A percentile compares a stretch with the other conserved stretches of the same genome.
These are phyloP conservation scores for Pangasius larnaudii DNA, from an alignment of 2,797 vertebrate genomes.

Conservation along the genomic window DNA sequence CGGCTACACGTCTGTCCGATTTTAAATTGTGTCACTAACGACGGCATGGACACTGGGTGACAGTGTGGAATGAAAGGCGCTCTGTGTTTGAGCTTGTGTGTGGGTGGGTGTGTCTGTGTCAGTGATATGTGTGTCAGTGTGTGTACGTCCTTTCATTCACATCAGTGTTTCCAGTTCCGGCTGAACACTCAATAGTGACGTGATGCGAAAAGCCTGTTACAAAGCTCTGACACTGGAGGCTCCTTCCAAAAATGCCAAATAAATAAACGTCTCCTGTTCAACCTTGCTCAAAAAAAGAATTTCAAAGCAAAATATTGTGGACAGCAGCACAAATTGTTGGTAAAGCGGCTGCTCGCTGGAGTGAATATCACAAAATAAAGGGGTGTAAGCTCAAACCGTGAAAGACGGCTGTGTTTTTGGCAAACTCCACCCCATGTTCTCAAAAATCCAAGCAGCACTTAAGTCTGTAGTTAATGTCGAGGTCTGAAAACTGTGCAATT, in stretches of 20 bases:
- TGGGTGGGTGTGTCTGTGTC: not conserved
- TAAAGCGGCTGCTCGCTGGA: not conserved
- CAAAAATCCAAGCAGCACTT: not conserved
- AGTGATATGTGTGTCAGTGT: not conserved
- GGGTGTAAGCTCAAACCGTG: no score
- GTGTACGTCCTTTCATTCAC: not conserved
- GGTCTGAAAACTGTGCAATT: constrained; percentile 11
- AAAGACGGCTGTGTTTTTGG: not conserved
- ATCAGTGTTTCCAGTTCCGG: not conserved
- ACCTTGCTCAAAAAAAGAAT: not conserved
- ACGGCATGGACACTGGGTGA: not conserved
- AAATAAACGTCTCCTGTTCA: not conserved
- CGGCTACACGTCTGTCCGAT: not conserved
- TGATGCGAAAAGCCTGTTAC: not conserved
- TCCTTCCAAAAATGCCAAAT: not conserved
- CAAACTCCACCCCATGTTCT: not conserved
- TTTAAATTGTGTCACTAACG: not conserved
- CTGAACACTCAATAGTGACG: not conserved
- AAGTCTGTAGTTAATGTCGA: not conserved
- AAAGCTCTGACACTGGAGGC: not conserved
- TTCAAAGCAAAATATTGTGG: no score
- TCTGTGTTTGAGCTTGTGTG: not conserved
- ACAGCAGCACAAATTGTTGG: not conserved
- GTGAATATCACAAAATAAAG: not conserved
- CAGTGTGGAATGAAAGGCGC: not conserved